Percentiles rank a stretch among this genome's conserved stretches.
Evolutionary conservation across 2,888 invertebrate genomes (phyloP).

Genomic region (Callinectes sapidus): DNA sequence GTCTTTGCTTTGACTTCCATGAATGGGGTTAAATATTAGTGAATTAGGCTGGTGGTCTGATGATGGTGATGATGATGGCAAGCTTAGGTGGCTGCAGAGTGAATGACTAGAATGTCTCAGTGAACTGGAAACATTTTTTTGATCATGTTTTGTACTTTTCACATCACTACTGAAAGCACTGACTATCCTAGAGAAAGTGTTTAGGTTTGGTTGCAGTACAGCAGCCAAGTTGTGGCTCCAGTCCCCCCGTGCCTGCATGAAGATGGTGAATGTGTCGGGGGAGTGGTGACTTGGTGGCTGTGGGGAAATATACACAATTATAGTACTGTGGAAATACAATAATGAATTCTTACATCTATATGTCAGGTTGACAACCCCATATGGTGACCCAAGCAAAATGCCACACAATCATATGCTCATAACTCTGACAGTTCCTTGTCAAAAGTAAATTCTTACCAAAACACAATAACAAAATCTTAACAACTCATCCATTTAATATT

Average conservation of each 20-base stretch:
- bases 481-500: no score
- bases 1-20: neutral
- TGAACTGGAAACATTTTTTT: neutral
- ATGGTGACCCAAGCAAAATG: no score
- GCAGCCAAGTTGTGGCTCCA: slow-evolving; percentile 75
- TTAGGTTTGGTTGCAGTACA: neutral
- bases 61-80: neutral
- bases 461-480: no score
- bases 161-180: neutral
- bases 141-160: slow-evolving; percentile 12
- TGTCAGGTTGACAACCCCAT: no score
- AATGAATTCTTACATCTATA: neutral
- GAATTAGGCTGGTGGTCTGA: neutral
- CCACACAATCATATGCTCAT: no score
- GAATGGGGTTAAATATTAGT: neutral
- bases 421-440: no score
- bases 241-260: slow-evolving; percentile 79
- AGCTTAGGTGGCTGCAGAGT: neutral
- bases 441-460: no score
- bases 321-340: neutral
- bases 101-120: slow-evolving; percentile 19
- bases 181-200: neutral
- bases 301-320: neutral
- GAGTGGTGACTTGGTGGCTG: slow-evolving; percentile 47
- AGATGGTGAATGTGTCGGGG: slow-evolving; percentile 77